Evolutionary conservation across 2,888 invertebrate genomes (phyloP), one percentile per base, ranked within the genome.

Genomic region (Microctonus brassicae): DNA sequence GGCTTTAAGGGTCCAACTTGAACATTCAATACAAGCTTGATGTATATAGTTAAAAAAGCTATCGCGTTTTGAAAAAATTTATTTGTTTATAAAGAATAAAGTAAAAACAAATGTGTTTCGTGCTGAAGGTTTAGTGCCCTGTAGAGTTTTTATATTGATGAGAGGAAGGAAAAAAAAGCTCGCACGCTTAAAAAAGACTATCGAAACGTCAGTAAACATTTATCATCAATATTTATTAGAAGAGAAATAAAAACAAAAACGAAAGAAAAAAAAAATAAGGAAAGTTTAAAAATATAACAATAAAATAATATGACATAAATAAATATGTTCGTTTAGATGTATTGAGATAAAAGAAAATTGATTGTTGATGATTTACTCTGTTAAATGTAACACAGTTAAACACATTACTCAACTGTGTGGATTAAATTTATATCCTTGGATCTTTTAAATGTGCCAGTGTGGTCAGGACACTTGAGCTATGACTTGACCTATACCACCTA

Each of bases 331-430:
- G n/a, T n/a, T n/a, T n/a, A n/a, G n/a, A n/a, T n/a, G n/a, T n/a
- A n/a, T n/a, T n/a, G n/a, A 11, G 33, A 58, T 39, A 69, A 69
- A 62, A 66, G 29, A 34, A 66, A 66, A 64, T 71, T 72, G 34
- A 57, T 57, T 60, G 47, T 17, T 47, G 17, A 47, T 47, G 47
- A 47, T 47, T 47, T 47, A 47, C 47, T 20, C 17, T 2, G 17
- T 47, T 47, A 9, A 47, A 47, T 47, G 47, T 17, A 47, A 47
- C 47, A n/a, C n/a, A n/a, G n/a, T n/a, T n/a, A n/a, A n/a, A n/a
- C n/a, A 47, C 17, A 47, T 47, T 47, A 47, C 17, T 20, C 47
- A 20, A 47, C n/a, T n/a, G n/a, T n/a, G 17, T 20, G 47, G 47
- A 47, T 47, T 17, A 47, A 47, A 55, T 55, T 55, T 55, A 55